phyloP scores from a whole-genome alignment of 2,888 invertebrate genomes.

The Nomada lathburiana region DNA sequence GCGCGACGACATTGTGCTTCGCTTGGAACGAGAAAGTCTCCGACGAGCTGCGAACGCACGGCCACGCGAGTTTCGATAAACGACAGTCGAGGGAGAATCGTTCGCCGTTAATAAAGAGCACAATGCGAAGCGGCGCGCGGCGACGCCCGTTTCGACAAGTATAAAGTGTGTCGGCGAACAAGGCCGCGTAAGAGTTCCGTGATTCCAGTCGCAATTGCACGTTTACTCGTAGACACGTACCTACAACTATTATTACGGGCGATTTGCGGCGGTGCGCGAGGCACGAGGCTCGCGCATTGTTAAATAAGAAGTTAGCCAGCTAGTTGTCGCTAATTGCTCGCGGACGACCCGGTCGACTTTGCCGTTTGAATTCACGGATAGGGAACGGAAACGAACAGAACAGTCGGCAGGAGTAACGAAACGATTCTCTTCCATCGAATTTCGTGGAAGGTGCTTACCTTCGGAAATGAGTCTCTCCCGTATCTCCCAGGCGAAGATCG shows the following conservation, averaged over 20 bases:
- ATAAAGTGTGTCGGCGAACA: slow-evolving; percentile 54
- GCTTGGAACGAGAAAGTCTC: slow-evolving; percentile 26
- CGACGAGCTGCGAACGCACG: no score
- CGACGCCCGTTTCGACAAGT: slow-evolving; percentile 32
- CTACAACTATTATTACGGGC: slow-evolving; percentile 50
- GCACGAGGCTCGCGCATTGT: slow-evolving; percentile 45
- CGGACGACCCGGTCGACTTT: background rate
- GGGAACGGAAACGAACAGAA: no score
- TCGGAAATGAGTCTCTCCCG: slow-evolving; percentile 97
- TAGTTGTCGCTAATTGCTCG: slow-evolving; percentile 13
- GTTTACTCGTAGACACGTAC: slow-evolving; percentile 29
- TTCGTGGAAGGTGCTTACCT: slow-evolving; percentile 86
- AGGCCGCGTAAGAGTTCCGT: slow-evolving; percentile 61
- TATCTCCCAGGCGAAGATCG: slow-evolving; percentile 99
- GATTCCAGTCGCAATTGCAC: slow-evolving; percentile 61
- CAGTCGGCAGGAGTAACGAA: background rate
- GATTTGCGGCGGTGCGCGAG: slow-evolving; percentile 49
- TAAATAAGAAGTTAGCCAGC: slow-evolving; percentile 33
- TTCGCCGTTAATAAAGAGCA: slow-evolving; percentile 6
- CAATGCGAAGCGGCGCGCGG: background rate
- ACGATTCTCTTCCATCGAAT: background rate
- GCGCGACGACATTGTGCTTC: background rate
- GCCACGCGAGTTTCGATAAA: slow-evolving; percentile 13
- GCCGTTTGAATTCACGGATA: no score
- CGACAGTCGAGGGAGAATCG: background rate